Evolutionary conservation across 2,113 vertebrate genomes (phyloP), one percentile per base, ranked within the genome.

Genomic region (Thomomys bottae): DNA sequence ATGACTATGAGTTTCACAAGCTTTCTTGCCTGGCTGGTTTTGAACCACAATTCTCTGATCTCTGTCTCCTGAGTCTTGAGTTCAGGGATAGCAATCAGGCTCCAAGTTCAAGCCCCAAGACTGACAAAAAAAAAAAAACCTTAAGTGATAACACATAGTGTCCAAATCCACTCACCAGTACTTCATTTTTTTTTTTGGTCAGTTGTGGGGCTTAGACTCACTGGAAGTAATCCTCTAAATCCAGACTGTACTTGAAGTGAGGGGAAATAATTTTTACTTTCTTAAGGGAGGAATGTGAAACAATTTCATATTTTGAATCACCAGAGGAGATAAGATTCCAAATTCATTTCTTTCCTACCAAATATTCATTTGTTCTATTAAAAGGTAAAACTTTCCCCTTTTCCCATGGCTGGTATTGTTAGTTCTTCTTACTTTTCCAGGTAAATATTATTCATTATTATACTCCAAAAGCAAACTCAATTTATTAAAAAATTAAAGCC

Each of bases 391-490:
- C 21, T 59, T 45, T 67, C 73, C 81, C 17, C 45, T 93, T 75
- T 78, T 42, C 26, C 17, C 26, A 1, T 28, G 4, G 49, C 32
- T 57, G 66, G 10, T 34, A 71, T 79, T 79, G 32, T 75, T 70
- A 71, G 17, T 63, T 87, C 36, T 77, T 66, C 32, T 72, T 89
- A 91, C 72, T 80, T 81, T 90, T 88, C 24, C 42, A 84, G 68
- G 40, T 90, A 67, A 92, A 45, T 45, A 49, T 73, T n/a, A 77
- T 75, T 86, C 78, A 92, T 59, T 34, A 11, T 63, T 73, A 79
- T 57, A 88, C 36, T 88, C 91, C 70, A 93, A 85, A 92, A 68
- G 45, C 38, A 88, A 94, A 70, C 49, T 9, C 34, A 78, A 30
- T 71, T 78, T 77, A n/a, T 87, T 34, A 0, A 66, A 84, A 81